Conservation (phyloP, 2,797 vertebrate species). For the Anguilla obscura region DNA sequence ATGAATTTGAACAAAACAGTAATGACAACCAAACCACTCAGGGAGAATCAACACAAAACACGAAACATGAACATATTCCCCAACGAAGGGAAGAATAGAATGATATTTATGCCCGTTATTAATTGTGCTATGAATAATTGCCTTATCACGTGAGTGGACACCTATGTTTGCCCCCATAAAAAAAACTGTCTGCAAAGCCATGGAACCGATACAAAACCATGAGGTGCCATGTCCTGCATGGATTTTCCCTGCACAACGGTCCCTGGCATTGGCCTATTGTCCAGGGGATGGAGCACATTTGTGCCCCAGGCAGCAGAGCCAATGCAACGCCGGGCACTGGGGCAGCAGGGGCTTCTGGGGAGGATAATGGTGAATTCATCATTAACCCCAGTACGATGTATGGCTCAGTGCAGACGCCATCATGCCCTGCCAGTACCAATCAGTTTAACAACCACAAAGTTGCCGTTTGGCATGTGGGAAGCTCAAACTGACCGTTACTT, state of each 20-base stretch:
- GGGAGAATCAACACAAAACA: no score
- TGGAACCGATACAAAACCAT: neutral
- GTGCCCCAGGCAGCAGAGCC: neutral
- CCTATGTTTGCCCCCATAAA: neutral
- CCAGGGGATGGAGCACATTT: neutral
- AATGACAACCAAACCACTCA: no score
- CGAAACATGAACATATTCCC: neutral
- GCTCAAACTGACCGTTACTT: slow-evolving; percentile 31
- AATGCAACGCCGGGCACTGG: neutral
- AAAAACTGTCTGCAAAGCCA: neutral
- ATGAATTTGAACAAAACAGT: neutral
- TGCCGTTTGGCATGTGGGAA: slow-evolving; percentile 17
- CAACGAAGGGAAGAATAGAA: neutral
- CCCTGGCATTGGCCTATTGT: neutral
- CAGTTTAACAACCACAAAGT: slow-evolving; percentile 1
- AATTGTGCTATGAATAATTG: neutral
- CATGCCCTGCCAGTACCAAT: slow-evolving; percentile 28
- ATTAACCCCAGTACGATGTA: neutral
- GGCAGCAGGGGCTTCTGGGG: slow-evolving; percentile 13
- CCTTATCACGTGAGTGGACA: neutral
- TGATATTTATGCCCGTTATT: neutral
- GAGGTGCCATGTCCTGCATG: neutral
- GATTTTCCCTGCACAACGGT: neutral
- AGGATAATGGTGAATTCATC: slow-evolving; percentile 5
- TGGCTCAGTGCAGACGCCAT: slow-evolving; percentile 6